These are phyloP conservation scores for Argentina silus DNA, from an alignment of 2,797 vertebrate genomes.

Conservation along the genomic window DNA sequence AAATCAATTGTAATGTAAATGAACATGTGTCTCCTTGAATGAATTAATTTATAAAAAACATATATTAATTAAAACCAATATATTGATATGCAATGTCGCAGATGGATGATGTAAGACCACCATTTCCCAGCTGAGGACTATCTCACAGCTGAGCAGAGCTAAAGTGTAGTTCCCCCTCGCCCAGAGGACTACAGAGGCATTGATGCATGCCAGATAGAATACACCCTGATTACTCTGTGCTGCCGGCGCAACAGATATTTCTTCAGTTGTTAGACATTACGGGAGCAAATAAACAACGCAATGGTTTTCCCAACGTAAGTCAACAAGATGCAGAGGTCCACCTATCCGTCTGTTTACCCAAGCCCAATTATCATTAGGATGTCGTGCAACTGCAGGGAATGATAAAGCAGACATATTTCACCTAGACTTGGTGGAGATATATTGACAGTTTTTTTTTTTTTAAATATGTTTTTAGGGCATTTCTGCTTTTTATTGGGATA, in stretches of 20 bases:
- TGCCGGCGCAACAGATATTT: conserved; percentile 67
- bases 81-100: conserved; percentile 9
- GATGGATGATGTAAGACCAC: conserved; percentile 36
- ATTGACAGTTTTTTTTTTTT: too few species aligned
- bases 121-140: conserved; percentile 72
- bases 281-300: conserved; percentile 75
- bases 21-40: conserved; percentile 54
- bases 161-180: conserved; percentile 71
- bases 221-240: conserved; percentile 63
- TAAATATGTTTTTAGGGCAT: too few species aligned
- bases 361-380: conserved; percentile 66
- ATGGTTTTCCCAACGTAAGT: conserved; percentile 68
- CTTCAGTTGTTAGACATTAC: conserved; percentile 74
- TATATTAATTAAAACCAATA: too few species aligned
- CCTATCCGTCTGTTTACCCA: conserved; percentile 64
- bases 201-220: conserved; percentile 64
- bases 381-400: conserved; percentile 73
- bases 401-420: conserved; percentile 60
- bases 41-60: too few species aligned
- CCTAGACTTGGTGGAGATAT: conserved; percentile 52
- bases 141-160: conserved; percentile 71
- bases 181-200: conserved; percentile 66
- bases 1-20: conserved; percentile 63
- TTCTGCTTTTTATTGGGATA: too few species aligned
- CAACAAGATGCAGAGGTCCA: conserved; percentile 63